A percentile compares a stretch with the other conserved stretches of the same genome.
These are phyloP conservation scores for Drosophila kepulauana DNA, from an alignment of 1,140 invertebrate genomes.

Conservation along the genomic window DNA sequence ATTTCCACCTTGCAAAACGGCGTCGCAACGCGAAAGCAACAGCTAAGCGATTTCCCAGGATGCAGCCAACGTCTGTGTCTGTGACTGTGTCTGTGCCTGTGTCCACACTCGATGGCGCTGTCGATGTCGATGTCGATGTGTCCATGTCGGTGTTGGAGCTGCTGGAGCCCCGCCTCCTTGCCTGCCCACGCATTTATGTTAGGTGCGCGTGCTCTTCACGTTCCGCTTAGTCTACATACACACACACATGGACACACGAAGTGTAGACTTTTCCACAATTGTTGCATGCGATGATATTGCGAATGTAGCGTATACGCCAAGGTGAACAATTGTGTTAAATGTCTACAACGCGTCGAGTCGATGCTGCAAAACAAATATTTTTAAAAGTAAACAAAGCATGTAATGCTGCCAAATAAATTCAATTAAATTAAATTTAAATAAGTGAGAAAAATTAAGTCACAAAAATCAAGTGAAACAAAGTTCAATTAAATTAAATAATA, in stretches of 20 bases:
- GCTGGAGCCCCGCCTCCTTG: constrained; percentile 63
- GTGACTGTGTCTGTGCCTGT: not conserved
- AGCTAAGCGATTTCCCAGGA: constrained; percentile 83
- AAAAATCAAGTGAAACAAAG: too few species aligned
- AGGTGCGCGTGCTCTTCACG: constrained; percentile 71
- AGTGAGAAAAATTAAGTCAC: too few species aligned
- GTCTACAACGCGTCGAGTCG: not conserved
- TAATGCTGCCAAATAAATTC: not conserved
- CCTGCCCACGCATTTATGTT: constrained; percentile 63
- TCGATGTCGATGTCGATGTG: constrained; percentile 1
- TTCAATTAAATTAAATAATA: too few species aligned
- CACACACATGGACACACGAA: constrained; percentile 19
- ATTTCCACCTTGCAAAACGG: constrained; percentile 77
- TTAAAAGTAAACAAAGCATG: too few species aligned
- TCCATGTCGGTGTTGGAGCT: constrained; percentile 16
- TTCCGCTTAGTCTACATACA: constrained; percentile 52
- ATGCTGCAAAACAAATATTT: constrained; percentile 3
- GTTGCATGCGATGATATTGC: constrained; percentile 63
- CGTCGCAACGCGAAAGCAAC: constrained; percentile 71
- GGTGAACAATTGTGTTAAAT: constrained; percentile 25
- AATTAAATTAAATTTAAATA: too few species aligned
- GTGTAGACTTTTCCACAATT: constrained; percentile 75
- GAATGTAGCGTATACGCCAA: constrained; percentile 41
- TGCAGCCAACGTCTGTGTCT: constrained; percentile 60
- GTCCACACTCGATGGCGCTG: not conserved